phyloP scores from a whole-genome alignment of 2,113 vertebrate genomes.

The Sminthopsis crassicaudata region DNA sequence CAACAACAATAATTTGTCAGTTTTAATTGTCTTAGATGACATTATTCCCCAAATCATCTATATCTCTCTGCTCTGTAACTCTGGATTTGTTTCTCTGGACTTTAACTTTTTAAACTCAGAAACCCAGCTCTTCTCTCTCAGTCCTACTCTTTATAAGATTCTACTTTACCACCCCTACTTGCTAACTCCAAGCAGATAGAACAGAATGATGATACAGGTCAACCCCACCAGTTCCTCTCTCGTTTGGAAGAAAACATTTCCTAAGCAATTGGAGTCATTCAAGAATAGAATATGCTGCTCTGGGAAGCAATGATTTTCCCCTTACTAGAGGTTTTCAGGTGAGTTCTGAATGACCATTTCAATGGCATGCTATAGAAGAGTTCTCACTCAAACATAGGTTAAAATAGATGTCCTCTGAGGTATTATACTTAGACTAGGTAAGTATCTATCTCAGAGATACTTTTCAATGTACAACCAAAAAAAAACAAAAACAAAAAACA shows the following conservation, averaged over 20 bases:
- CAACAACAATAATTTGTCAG: not conserved
- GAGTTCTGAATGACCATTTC: not conserved
- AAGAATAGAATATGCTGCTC: not conserved
- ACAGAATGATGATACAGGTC: not conserved
- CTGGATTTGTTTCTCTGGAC: not conserved
- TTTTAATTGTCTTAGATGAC: not conserved
- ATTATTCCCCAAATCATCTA: not conserved
- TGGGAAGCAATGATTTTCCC: not conserved
- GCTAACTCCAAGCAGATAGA: not conserved
- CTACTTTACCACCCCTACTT: not conserved
- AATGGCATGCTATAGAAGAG: not conserved
- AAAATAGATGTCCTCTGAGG: not conserved
- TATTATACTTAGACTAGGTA: not conserved
- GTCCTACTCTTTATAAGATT: not conserved
- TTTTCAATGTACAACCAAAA: not conserved
- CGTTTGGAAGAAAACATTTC: not conserved
- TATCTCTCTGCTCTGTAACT: not conserved
- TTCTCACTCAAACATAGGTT: not conserved
- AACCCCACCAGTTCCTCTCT: not conserved
- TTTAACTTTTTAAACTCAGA: not conserved
- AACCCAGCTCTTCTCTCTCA: not conserved
- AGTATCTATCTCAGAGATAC: not conserved
- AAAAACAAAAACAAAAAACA: too few relatives aligned
- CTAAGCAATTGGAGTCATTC: not conserved
- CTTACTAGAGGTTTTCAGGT: not conserved